Base-by-base conservation (phyloP, 1,140 invertebrate species). In the Cotesia vestalis region DNA sequence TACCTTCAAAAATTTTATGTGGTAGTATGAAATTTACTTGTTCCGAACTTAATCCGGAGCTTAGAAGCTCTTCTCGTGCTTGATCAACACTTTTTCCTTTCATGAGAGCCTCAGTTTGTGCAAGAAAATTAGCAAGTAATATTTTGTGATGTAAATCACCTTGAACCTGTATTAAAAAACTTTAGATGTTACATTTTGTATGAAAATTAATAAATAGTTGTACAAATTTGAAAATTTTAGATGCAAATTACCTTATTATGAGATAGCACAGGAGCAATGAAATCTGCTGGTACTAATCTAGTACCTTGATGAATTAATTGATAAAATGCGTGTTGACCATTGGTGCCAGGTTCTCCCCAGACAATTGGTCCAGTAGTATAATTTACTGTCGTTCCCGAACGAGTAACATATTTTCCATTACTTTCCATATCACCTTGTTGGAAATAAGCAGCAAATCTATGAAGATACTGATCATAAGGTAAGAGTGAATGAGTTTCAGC, bases 341-440 rank as follows among this genome's bases (percentile, higher is more conserved):
- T 99, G 4, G 98, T 99, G 51, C 98, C 98, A 14, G 98, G 98
- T 87, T 99, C 98, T 60, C 98, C 98, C 88, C 89, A 89, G 1
- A 89, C 87, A 77, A 89, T 89, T 20, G 95, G 94, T 78, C 89
- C 97, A 6, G 97, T 98, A 36, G 85, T 89, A 84, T 97, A 97
- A 77, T 91, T 85, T 0, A 96, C 96, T 14, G 83, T 83, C 52
- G 90, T 82, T 0, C 96, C 95, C 75, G 89, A 90, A 53, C 93
- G 90, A 8, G 95, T 98, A 9, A 94, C 93, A 81, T 93, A 98
- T 89, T 99, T 99, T 78, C 98, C 98, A 89, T 99, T 99, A 73
- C 96, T 98, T 87, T 99, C 98, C 98, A 99, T 99, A 84, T 99
- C 98, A 9, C 98, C 98, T 89, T 99, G 98, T 88, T 99, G 98